These are phyloP conservation scores for Sarcophaga rosellei DNA, from an alignment of 2,888 invertebrate species.

Conservation along the genomic window DNA sequence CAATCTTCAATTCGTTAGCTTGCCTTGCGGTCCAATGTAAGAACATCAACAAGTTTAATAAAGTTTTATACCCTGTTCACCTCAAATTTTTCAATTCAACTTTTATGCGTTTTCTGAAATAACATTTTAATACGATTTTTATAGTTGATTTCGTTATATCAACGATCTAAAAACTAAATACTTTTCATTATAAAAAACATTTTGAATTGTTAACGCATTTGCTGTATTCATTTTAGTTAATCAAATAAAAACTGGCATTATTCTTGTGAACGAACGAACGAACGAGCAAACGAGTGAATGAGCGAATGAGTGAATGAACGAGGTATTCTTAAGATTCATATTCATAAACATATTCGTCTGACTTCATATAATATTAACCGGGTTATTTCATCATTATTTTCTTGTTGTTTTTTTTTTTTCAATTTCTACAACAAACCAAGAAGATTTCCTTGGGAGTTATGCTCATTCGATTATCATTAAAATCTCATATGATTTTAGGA, in stretches of 20 bases:
- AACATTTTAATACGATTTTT: slow-evolving; percentile 20
- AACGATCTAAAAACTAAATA: slow-evolving; percentile 18
- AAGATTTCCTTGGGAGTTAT: slow-evolving; percentile 29
- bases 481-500: slow-evolving; percentile 42
- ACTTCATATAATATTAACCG: not conserved
- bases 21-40: too few species aligned
- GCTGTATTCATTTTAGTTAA: not conserved
- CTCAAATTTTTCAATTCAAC: not conserved
- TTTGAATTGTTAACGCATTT: slow-evolving; percentile 35
- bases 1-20: too few species aligned
- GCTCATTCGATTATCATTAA: slow-evolving; percentile 35
- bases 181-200: slow-evolving; percentile 43
- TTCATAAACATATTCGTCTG: not conserved
- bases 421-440: not conserved
- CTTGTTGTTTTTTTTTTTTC: not conserved
- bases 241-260: too few species aligned
- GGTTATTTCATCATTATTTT: not conserved
- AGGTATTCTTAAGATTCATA: not conserved
- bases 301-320: too few species aligned
- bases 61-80: too few species aligned
- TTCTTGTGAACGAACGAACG: too few species aligned
- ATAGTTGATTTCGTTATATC: not conserved
- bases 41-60: too few species aligned
- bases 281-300: too few species aligned
- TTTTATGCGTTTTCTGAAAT: not conserved